Percentiles rank a stretch among this genome's conserved stretches.
Conservation (phyloP, 2,888 invertebrate species). For the Drosophila nr. perissopoda region DNA sequence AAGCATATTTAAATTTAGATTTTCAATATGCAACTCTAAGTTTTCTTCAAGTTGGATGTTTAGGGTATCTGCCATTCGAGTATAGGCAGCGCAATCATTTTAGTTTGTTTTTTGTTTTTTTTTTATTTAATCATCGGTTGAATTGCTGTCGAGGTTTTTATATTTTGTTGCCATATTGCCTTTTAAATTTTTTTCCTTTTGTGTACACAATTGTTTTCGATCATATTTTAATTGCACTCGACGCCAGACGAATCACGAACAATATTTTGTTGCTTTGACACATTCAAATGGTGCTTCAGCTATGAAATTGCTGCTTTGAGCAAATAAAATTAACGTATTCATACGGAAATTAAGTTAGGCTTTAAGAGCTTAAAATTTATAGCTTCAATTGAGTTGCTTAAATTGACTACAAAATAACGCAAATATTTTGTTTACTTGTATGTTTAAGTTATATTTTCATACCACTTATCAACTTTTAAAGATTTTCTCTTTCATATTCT, state of each 20-base stretch:
- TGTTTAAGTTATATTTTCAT: not conserved
- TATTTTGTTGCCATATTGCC: conserved; percentile 18
- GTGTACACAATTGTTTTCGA: conserved; percentile 51
- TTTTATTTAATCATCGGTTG: conserved; percentile 21
- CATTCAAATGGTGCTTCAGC: conserved; percentile 49
- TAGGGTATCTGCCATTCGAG: conserved; percentile 3
- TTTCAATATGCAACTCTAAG: not conserved
- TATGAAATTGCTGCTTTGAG: conserved; percentile 11
- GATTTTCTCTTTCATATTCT: too few relatives aligned
- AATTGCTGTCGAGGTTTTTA: conserved; percentile 29
- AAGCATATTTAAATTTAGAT: not conserved
- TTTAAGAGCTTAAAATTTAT: not conserved
- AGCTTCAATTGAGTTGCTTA: not conserved
- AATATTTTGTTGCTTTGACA: conserved; percentile 44
- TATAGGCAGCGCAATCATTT: not conserved
- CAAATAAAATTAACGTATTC: conserved; percentile 15
- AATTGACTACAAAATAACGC: not conserved
- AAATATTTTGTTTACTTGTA: not conserved
- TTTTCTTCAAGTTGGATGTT: not conserved
- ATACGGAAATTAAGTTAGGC: not conserved
- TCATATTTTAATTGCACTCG: conserved; percentile 61
- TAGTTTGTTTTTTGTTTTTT: conserved; percentile 10
- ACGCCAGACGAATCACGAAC: conserved; percentile 55
- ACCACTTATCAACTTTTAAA: not conserved
- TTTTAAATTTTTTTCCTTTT: conserved; percentile 17